phyloP scores from a whole-genome alignment of 1,140 invertebrate genomes.

The Drosophila persimilis region DNA sequence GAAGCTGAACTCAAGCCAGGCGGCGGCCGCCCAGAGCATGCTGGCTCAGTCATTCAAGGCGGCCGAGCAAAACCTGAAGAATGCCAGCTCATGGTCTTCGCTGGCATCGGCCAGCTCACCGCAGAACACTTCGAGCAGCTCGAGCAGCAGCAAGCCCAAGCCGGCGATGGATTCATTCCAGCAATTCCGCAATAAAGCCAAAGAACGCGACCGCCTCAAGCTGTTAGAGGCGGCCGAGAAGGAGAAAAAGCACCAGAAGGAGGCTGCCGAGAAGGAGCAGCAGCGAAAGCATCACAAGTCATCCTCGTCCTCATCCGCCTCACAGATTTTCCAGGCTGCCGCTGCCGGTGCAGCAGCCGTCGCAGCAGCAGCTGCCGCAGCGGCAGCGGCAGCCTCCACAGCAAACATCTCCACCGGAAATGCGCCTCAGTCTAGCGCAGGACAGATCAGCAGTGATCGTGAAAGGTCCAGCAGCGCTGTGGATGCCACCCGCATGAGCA shows the following conservation, averaged over 20 bases:
- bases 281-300: slow-evolving; percentile 86
- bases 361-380: slow-evolving; percentile 14
- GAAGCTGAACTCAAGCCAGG: slow-evolving; percentile 53
- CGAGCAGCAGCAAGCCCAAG: slow-evolving; percentile 85
- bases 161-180: slow-evolving; percentile 89
- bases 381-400: slow-evolving; percentile 83
- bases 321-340: slow-evolving; percentile 8
- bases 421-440: too few species aligned
- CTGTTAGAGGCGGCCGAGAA: slow-evolving; percentile 91
- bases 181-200: slow-evolving; percentile 96
- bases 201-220: slow-evolving; percentile 96
- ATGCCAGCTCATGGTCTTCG: slow-evolving; percentile 96
- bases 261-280: slow-evolving; percentile 87
- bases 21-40: slow-evolving; percentile 77
- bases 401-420: neutral
- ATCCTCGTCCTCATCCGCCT: slow-evolving; percentile 46
- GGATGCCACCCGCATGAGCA: neutral
- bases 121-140: slow-evolving; percentile 85
- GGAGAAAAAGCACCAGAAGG: slow-evolving; percentile 92
- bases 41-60: slow-evolving; percentile 88
- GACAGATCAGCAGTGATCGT: too few species aligned
- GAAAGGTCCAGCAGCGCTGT: slow-evolving; percentile 7
- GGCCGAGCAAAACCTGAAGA: slow-evolving; percentile 91
- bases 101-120: slow-evolving; percentile 92
- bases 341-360: slow-evolving; percentile 20